Evolutionary conservation across 2,797 vertebrate species (phyloP).

Genomic region (Protonibea diacanthus): DNA sequence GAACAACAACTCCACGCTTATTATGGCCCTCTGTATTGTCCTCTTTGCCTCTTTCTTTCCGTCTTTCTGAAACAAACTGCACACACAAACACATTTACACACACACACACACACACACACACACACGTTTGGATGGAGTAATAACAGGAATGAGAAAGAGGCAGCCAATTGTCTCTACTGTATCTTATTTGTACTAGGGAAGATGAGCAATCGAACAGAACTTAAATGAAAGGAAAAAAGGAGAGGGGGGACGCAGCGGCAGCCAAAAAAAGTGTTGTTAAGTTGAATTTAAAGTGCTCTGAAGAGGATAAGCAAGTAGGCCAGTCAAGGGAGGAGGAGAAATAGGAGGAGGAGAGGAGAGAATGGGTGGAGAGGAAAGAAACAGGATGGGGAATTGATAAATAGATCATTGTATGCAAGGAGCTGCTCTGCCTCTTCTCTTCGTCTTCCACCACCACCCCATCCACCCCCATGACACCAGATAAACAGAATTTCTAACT

Average conservation of each 20-base stretch:
- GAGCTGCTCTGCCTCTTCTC: slow-evolving; percentile 62
- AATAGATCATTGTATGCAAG: slow-evolving; percentile 79
- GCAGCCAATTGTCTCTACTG: slow-evolving; percentile 63
- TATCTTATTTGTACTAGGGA: slow-evolving; percentile 62
- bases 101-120: slow-evolving; percentile 20
- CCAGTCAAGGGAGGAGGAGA: slow-evolving; percentile 70
- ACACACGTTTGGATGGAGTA: slow-evolving; percentile 43
- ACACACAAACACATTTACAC: slow-evolving; percentile 31
- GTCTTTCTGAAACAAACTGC: slow-evolving; percentile 41
- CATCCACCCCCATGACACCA: slow-evolving; percentile 55
- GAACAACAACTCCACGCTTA: slow-evolving; percentile 65
- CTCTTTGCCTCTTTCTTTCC: slow-evolving; percentile 32
- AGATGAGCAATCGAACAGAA: slow-evolving; percentile 64
- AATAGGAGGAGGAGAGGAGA: slow-evolving; percentile 63
- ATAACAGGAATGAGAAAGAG: slow-evolving; percentile 57
- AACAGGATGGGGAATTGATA: slow-evolving; percentile 74
- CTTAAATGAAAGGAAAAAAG: slow-evolving; percentile 57
- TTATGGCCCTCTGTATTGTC: slow-evolving; percentile 59
- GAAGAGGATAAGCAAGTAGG: slow-evolving; percentile 78
- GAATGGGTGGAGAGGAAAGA: slow-evolving; percentile 63
- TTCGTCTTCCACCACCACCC: slow-evolving; percentile 63
- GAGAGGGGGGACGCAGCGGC: slow-evolving; percentile 15
- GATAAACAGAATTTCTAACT: slow-evolving; percentile 75
- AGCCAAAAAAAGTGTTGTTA: slow-evolving; percentile 52
- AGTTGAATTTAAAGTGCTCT: slow-evolving; percentile 74